Conservation (phyloP, 2,888 invertebrate species). For the Augiades crinisus region DNA sequence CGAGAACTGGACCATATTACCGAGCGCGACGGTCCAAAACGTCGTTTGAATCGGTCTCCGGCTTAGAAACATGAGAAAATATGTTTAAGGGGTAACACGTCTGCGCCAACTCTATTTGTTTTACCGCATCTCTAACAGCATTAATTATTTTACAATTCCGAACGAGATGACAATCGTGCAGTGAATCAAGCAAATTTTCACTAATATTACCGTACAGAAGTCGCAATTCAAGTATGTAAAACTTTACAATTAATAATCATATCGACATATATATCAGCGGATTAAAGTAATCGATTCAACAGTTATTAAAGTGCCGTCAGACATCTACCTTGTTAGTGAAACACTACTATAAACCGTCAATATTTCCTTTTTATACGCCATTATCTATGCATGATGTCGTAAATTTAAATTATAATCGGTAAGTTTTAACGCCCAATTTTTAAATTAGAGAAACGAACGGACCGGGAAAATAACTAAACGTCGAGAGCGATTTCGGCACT, state of each 20-base stretch:
- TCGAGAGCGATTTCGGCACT: conserved; percentile 51
- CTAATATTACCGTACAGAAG: background rate
- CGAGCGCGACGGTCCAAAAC: conserved; percentile 40
- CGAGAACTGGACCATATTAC: conserved; percentile 38
- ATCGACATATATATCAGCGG: background rate
- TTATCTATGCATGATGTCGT: conserved; percentile 65
- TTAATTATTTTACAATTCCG: conserved; percentile 51
- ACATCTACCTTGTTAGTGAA: conserved; percentile 60
- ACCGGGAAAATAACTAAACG: conserved; percentile 53
- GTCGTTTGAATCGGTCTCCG: conserved; percentile 32
- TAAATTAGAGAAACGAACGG: conserved; percentile 70
- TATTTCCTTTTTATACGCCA: conserved; percentile 58
- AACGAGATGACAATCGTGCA: background rate
- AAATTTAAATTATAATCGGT: conserved; percentile 75
- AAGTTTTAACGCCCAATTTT: conserved; percentile 74
- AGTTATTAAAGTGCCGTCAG: conserved; percentile 43
- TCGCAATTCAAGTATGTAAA: background rate
- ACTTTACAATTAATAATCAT: background rate
- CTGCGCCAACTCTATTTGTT: conserved; percentile 76
- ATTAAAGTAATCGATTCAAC: conserved; percentile 27
- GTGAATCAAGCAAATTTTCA: conserved; percentile 3
- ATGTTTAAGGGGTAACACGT: conserved; percentile 66
- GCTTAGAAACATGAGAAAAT: conserved; percentile 73
- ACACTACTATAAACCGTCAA: conserved; percentile 54
- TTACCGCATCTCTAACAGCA: conserved; percentile 61